phyloP scores from a whole-genome alignment of 2,113 vertebrate species.

The Myiozetetes cayanensis region DNA sequence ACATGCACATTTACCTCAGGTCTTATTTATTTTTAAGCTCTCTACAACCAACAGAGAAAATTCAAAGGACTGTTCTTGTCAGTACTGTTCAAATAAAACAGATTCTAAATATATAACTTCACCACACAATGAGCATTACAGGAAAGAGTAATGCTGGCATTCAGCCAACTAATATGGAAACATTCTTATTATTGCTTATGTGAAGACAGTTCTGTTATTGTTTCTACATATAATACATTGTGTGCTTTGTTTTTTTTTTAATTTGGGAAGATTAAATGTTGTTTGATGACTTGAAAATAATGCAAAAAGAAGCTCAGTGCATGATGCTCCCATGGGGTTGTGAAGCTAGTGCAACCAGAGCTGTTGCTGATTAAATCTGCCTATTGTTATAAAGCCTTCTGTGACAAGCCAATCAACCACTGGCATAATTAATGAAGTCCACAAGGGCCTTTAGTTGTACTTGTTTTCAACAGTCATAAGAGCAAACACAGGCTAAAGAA shows the following conservation, averaged over 20 bases:
- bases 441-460: neutral
- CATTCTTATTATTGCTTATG: neutral
- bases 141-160: neutral
- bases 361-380: slow-evolving; percentile 24
- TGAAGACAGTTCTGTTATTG: slow-evolving; percentile 50
- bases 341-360: neutral
- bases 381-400: neutral
- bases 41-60: neutral
- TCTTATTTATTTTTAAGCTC: neutral
- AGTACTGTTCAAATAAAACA: slow-evolving; percentile 21
- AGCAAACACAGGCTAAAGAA: neutral
- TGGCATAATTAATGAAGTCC: neutral
- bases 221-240: neutral
- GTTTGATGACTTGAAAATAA: neutral
- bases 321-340: neutral
- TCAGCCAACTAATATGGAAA: slow-evolving; percentile 64
- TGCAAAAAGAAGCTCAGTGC: neutral
- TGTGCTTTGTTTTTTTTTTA: slow-evolving; percentile 7
- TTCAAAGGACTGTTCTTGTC: neutral
- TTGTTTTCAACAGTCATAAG: neutral
- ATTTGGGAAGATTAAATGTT: neutral
- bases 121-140: slow-evolving; percentile 7
- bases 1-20: neutral
- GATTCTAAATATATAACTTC: slow-evolving; percentile 68
- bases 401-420: neutral